Evolutionary conservation across 1,140 invertebrate species (phyloP).

Genomic region (Drosophila erecta): DNA sequence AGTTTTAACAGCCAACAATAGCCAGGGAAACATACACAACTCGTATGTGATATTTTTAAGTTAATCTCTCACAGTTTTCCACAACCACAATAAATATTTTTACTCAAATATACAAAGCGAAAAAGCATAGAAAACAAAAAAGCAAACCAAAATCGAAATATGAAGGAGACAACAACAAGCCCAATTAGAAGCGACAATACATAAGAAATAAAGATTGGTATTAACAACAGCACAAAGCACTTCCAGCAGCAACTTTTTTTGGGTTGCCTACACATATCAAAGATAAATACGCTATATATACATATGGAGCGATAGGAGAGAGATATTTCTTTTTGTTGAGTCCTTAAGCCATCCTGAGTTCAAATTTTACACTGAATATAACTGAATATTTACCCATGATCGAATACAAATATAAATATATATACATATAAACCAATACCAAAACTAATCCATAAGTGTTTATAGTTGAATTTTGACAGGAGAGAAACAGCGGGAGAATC

Average conservation of each 20-base stretch:
- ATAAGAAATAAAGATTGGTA: constrained; percentile 40
- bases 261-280: constrained; percentile 85
- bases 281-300: constrained; percentile 36
- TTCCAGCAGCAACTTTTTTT: constrained; percentile 79
- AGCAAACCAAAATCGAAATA: constrained; percentile 26
- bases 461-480: constrained; percentile 69
- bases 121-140: constrained; percentile 31
- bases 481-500: constrained; percentile 21
- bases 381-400: constrained; percentile 65
- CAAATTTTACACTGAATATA: constrained; percentile 69
- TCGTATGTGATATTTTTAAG: constrained; percentile 85
- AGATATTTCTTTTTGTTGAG: constrained; percentile 58
- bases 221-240: constrained; percentile 71
- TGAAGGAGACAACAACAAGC: constrained; percentile 47
- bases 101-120: constrained; percentile 71
- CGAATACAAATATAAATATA: constrained; percentile 64
- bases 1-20: constrained; percentile 84
- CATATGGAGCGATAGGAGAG: constrained; percentile 33
- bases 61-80: constrained; percentile 67
- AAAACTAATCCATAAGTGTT: constrained; percentile 71
- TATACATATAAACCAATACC: constrained; percentile 66
- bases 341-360: constrained; percentile 83
- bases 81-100: constrained; percentile 50
- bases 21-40: constrained; percentile 85
- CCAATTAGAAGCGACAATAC: constrained; percentile 77